phyloP scores from a whole-genome alignment of 2,113 vertebrate species.

The Axis porcinus region DNA sequence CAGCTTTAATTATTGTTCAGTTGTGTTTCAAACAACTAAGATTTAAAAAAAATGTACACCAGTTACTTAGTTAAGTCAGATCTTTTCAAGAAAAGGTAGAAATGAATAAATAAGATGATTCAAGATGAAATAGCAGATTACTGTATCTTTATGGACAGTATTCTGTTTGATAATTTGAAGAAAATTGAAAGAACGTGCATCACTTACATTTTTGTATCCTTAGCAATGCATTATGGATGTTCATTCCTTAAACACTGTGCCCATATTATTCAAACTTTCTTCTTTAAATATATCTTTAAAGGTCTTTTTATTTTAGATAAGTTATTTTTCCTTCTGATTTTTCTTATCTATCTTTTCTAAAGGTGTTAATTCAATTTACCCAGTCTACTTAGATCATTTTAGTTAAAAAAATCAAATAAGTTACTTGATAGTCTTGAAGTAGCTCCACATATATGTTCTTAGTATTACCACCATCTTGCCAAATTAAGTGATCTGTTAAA shows the following conservation, averaged over 20 bases:
- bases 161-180: background rate
- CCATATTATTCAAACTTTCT: background rate
- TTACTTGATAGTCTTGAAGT: background rate
- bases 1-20: conserved; percentile 3
- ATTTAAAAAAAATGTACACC: background rate
- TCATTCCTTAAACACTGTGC: background rate
- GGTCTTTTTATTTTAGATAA: background rate
- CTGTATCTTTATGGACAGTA: background rate
- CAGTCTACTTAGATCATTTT: background rate
- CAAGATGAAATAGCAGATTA: background rate
- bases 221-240: background rate
- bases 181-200: background rate
- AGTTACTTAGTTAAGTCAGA: background rate
- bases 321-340: background rate
- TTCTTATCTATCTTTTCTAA: background rate
- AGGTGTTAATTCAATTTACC: background rate
- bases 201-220: background rate
- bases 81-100: background rate
- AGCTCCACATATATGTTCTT: background rate
- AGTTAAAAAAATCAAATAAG: background rate
- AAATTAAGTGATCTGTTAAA: background rate
- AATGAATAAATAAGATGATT: background rate
- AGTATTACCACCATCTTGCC: background rate
- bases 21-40: background rate
- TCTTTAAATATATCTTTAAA: background rate